These are phyloP conservation scores for Dendrolimus punctatus DNA, from an alignment of 1,140 invertebrate genomes.

Conservation along the genomic window DNA sequence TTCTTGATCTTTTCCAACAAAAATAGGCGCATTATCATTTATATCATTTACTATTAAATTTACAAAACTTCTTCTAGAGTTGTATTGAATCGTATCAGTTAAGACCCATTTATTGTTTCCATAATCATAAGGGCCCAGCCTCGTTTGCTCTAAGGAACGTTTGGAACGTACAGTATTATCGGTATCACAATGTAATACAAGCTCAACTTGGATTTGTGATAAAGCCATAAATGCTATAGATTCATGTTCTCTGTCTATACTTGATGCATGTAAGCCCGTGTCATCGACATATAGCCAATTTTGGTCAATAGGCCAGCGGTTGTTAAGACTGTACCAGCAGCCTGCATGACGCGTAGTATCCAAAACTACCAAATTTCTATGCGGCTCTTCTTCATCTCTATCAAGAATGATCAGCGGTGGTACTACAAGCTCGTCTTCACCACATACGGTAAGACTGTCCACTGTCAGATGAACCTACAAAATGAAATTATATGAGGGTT, in stretches of 20 bases:
- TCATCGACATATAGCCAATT: constrained; percentile 52
- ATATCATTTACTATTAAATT: constrained; percentile 68
- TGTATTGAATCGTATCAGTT: constrained; percentile 46
- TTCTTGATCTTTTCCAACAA: constrained; percentile 42
- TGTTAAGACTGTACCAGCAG: constrained; percentile 41
- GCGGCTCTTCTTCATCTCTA: constrained; percentile 49
- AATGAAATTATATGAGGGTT: constrained; percentile 5
- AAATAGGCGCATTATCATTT: constrained; percentile 66
- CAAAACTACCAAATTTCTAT: constrained; percentile 40
- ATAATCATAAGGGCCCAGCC: constrained; percentile 40
- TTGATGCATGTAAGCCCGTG: constrained; percentile 34
- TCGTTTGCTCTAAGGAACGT: constrained; percentile 24
- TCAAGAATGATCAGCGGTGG: constrained; percentile 53
- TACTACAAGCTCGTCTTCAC: constrained; percentile 27
- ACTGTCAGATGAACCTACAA: constrained; percentile 44
- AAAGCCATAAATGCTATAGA: constrained; percentile 64
- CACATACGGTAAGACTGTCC: constrained; percentile 27
- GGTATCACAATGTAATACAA: constrained; percentile 38
- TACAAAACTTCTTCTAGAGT: constrained; percentile 48
- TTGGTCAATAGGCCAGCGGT: constrained; percentile 45
- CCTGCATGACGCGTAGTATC: constrained; percentile 24
- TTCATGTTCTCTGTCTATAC: constrained; percentile 59
- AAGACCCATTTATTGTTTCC: constrained; percentile 53
- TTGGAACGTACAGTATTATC: constrained; percentile 27
- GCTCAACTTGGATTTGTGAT: constrained; percentile 63